phyloP scores from a whole-genome alignment of 92 coral and sea anemone genomes.

The Muricea muricata region DNA sequence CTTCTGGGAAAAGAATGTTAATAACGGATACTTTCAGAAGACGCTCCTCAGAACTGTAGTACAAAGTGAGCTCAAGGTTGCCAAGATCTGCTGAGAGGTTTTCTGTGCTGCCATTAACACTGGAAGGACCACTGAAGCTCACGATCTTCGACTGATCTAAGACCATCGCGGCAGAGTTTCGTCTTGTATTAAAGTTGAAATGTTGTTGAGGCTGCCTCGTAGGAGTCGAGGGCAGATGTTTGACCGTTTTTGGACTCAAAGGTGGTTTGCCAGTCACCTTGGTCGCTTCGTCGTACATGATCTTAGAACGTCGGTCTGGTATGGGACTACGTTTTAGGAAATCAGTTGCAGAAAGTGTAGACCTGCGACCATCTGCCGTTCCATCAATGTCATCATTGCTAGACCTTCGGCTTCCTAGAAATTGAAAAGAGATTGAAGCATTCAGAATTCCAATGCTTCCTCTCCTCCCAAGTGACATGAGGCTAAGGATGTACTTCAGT shows the following conservation, averaged over 20 bases:
- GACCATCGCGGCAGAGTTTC: constrained; percentile 21
- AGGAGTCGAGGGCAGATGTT: neutral
- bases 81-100: constrained; percentile 1
- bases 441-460: neutral
- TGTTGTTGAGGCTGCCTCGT: neutral
- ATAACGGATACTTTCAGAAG: constrained; percentile 28
- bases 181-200: neutral
- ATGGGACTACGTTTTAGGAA: neutral
- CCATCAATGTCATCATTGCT: constrained; percentile 6
- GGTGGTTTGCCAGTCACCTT: constrained; percentile 40
- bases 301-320: constrained; percentile 1
- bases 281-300: neutral
- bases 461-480: too few relatives aligned
- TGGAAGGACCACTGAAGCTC: neutral
- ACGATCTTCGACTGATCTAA: neutral
- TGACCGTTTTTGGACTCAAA: constrained; percentile 10
- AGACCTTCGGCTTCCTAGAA: neutral
- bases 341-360: neutral
- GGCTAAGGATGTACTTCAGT: too few relatives aligned
- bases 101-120: constrained; percentile 9
- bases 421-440: neutral
- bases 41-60: constrained; percentile 15
- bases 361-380: neutral
- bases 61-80: neutral
- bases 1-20: constrained; percentile 5